A percentile compares a stretch with the other conserved stretches of the same genome.
These are phyloP conservation scores for Callospermophilus lateralis DNA, from an alignment of 2,113 vertebrate species.

Conservation along the genomic window DNA sequence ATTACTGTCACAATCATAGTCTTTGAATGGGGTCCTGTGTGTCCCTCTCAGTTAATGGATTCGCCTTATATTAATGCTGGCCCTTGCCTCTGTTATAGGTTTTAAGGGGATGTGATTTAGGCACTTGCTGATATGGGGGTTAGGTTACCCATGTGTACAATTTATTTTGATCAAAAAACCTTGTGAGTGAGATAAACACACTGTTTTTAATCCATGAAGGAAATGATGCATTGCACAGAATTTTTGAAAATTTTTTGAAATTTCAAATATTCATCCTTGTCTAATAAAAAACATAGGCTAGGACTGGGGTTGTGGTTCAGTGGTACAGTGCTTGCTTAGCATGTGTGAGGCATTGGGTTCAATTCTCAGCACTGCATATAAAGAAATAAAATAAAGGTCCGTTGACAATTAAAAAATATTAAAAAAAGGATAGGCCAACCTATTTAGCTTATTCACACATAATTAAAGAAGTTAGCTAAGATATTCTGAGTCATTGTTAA, in stretches of 20 bases:
- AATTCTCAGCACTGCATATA: too few species aligned
- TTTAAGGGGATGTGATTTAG: slow-evolving; percentile 57
- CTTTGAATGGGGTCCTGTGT: slow-evolving; percentile 81
- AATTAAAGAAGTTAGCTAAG: slow-evolving; percentile 25
- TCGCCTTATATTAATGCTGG: slow-evolving; percentile 49
- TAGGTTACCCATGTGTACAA: slow-evolving; percentile 44
- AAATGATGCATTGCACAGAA: slow-evolving; percentile 67
- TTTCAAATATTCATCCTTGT: slow-evolving; percentile 79
- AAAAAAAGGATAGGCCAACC: slow-evolving; percentile 24
- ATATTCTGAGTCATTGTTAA: slow-evolving; percentile 25
- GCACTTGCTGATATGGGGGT: neutral
- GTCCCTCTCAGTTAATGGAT: slow-evolving; percentile 78
- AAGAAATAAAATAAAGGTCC: too few species aligned
- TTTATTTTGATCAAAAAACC: slow-evolving; percentile 78
- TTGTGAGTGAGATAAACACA: slow-evolving; percentile 75
- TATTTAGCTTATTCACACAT: neutral
- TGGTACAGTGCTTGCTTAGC: too few species aligned
- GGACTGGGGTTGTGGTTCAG: too few species aligned
- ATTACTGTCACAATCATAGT: slow-evolving; percentile 82
- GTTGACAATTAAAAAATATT: too few species aligned
- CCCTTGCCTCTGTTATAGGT: slow-evolving; percentile 47
- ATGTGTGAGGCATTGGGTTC: too few species aligned
- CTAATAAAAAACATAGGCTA: slow-evolving; percentile 71
- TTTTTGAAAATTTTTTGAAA: slow-evolving; percentile 69
- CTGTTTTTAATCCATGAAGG: slow-evolving; percentile 69